A percentile compares a stretch with the other conserved stretches of the same genome.
Evolutionary conservation across 2,797 vertebrate species (phyloP).

Genomic region (Parotocinclus haroldoi): DNA sequence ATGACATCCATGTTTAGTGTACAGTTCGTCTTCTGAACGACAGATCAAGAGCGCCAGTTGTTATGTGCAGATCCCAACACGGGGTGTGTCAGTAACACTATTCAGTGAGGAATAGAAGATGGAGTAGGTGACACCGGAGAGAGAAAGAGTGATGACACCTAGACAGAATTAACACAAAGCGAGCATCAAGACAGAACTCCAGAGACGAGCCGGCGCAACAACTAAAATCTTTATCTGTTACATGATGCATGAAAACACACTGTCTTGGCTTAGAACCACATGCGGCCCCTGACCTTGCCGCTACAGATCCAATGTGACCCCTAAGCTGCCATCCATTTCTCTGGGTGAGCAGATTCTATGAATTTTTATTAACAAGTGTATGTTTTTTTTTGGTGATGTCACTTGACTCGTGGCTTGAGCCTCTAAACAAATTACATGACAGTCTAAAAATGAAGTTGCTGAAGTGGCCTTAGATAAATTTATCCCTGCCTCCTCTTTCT

Average conservation of each 20-base stretch:
- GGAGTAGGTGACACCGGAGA: constrained; percentile 35
- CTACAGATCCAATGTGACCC: constrained; percentile 93
- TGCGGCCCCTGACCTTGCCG: constrained; percentile 78
- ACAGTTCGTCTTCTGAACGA: constrained; percentile 28
- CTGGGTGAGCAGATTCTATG: constrained; percentile 92
- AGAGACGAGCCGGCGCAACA: constrained; percentile 40
- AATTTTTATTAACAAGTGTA: constrained; percentile 92
- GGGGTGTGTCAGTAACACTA: constrained; percentile 22
- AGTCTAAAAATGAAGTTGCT: constrained; percentile 85
- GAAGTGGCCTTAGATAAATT: constrained; percentile 78
- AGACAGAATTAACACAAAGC: constrained; percentile 48
- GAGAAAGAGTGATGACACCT: constrained; percentile 48
- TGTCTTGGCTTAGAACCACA: constrained; percentile 87
- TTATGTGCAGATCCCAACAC: constrained; percentile 22
- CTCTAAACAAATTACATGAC: constrained; percentile 83
- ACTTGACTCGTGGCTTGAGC: constrained; percentile 68
- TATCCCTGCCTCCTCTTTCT: constrained; percentile 15
- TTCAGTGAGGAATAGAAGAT: constrained; percentile 34
- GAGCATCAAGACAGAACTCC: constrained; percentile 27
- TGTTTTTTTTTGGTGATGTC: constrained; percentile 39
- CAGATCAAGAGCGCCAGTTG: constrained; percentile 59
- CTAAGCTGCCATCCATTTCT: constrained; percentile 89
- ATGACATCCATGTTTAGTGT: constrained; percentile 39
- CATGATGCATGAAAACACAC: constrained; percentile 96
- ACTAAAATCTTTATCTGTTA: constrained; percentile 88